These are phyloP conservation scores for Rutilus rutilus DNA, from an alignment of 2,113 vertebrate genomes.

Conservation along the genomic window DNA sequence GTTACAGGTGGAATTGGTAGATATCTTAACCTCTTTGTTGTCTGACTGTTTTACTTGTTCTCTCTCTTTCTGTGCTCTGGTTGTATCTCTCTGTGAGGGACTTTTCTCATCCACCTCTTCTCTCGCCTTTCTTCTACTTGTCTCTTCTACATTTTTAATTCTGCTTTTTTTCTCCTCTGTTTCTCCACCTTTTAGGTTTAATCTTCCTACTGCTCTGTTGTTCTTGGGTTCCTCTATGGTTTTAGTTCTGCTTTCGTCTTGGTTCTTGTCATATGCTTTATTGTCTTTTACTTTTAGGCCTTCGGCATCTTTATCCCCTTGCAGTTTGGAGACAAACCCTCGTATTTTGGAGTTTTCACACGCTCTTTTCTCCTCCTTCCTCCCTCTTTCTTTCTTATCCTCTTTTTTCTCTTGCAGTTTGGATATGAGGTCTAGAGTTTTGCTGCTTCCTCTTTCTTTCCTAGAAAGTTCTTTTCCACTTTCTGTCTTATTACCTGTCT, in stretches of 20 bases:
- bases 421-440: slow-evolving; percentile 73
- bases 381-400: slow-evolving; percentile 57
- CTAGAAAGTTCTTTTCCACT: slow-evolving; percentile 15
- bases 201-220: slow-evolving; percentile 38
- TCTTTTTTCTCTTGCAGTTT: slow-evolving; percentile 59
- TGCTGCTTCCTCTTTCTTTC: slow-evolving; percentile 45
- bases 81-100: neutral
- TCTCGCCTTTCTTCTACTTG: slow-evolving; percentile 11
- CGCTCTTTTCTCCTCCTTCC: slow-evolving; percentile 32
- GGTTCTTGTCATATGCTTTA: slow-evolving; percentile 39
- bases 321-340: slow-evolving; percentile 44
- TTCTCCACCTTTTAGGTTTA: neutral
- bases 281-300: slow-evolving; percentile 51
- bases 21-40: slow-evolving; percentile 33
- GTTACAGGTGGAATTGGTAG: neutral
- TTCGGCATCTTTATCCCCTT: slow-evolving; percentile 45
- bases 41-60: slow-evolving; percentile 13
- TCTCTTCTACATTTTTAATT: slow-evolving; percentile 26
- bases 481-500: neutral
- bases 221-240: slow-evolving; percentile 31
- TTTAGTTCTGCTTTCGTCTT: slow-evolving; percentile 38
- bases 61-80: slow-evolving; percentile 19
- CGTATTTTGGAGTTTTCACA: slow-evolving; percentile 58
- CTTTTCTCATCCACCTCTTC: neutral
- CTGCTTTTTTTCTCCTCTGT: slow-evolving; percentile 36